Base-by-base conservation (phyloP, 2,797 vertebrate genomes). In the Characodon lateralis region DNA sequence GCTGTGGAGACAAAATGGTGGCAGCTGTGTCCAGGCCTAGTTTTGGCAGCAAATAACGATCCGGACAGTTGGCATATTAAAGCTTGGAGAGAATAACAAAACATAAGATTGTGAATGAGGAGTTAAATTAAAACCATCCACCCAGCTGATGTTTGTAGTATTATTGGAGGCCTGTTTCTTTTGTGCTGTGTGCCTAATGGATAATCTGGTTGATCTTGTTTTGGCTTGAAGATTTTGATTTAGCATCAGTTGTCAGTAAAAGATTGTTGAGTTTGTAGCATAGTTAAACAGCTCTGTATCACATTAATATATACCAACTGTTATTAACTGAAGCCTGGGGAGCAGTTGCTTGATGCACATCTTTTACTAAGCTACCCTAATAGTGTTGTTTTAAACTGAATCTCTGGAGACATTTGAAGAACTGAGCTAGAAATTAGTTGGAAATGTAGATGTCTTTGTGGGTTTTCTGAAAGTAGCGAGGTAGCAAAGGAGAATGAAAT, bases 1-100 rank as follows among this genome's bases (percentile, higher is more conserved):
- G 88, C 93, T 91, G 91, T 88, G 89, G 85, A 81, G 87, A 94
- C 93, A 94, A 95, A 95, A 93, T 94, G 91, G 93, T 92, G 91
- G 88, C 90, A 92, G 91, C 89, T 91, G 91, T 87, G 87, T 81
- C 83, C 80, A 58, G 78, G 82, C 83, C 76, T 65, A 78, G 83
- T 46, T 85, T 88, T 91, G 90, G 86, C 90, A 71, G 76, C 51
- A 83, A 35, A 84, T 77, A 56, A 85, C 79, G 88, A 88, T 48
- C 76, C 73, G 74, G 89, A 80, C 84, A 81, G 83, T 90, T 69
- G 80, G 83, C 77, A 50, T 73, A 78, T 74, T 86, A 56, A 86
- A 59, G 10, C 77, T 46, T 70, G 31, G 51, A 79, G 61, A 3
- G 39, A 83, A 84, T 55, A 22, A 12, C 53, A 72, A 80, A 53